These are phyloP conservation scores for Lampropteryx suffumata DNA, from an alignment of 2,888 invertebrate genomes.

Conservation along the genomic window DNA sequence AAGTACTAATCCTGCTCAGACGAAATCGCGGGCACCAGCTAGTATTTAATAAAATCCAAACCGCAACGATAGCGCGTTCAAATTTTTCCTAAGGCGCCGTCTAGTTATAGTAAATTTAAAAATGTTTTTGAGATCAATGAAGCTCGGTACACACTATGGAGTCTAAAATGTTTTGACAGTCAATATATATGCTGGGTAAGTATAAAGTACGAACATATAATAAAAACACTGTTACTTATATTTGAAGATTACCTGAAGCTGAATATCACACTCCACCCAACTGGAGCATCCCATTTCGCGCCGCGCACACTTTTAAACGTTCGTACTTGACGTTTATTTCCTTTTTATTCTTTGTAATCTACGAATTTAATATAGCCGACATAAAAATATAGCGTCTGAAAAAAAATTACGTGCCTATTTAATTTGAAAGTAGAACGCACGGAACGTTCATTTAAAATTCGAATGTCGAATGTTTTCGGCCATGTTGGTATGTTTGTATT, in stretches of 20 bases:
- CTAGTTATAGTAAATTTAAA: too few species aligned
- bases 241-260: slow-evolving; percentile 10
- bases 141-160: too few species aligned
- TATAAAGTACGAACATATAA: too few species aligned
- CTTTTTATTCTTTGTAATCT: slow-evolving; percentile 72
- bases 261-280: slow-evolving; percentile 20
- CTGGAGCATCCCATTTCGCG: slow-evolving; percentile 49
- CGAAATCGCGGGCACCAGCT: too few species aligned
- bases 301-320: slow-evolving; percentile 60
- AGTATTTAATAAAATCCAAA: too few species aligned
- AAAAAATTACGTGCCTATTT: slow-evolving; percentile 57
- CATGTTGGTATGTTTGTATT: slow-evolving; percentile 15
- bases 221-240: too few species aligned
- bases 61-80: too few species aligned
- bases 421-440: slow-evolving; percentile 56
- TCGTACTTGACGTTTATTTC: slow-evolving; percentile 68
- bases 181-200: too few species aligned
- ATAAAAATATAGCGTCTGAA: slow-evolving; percentile 62
- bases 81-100: too few species aligned
- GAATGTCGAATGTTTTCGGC: slow-evolving; percentile 44
- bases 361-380: slow-evolving; percentile 68
- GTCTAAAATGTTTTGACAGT: too few species aligned
- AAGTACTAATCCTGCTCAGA: too few species aligned
- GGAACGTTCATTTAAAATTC: slow-evolving; percentile 61
- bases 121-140: too few species aligned